Base-by-base conservation (phyloP, 2,113 vertebrate genomes). In the Dinomys branickii region DNA sequence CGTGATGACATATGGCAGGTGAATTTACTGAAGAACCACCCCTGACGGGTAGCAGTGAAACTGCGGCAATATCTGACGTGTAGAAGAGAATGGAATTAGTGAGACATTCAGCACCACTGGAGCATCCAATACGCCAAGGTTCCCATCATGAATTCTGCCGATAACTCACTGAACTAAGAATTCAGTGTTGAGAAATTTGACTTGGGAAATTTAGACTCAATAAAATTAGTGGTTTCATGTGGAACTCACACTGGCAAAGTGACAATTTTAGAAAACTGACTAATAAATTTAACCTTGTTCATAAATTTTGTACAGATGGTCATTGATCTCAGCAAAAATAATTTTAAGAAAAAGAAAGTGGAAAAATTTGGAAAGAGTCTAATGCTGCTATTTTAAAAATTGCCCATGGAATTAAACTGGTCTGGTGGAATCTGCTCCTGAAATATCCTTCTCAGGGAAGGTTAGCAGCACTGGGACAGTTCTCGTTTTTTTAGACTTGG, bases 291-390 rank as follows among this genome's bases (percentile, higher is more conserved):
- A 41, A 84, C 52, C 33, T 44, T 52, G 44, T 35, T 88, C 78
- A 92, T 88, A 88, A 91, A 85, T 63, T 84, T 96, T 92, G 30
- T 88, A 87, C 7, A 52, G 38, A 82, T 35, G 5, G 77, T 91
- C 84, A 94, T 7, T 78, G 44, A 92, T 67, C 41, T 85, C 30
- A 63, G 88, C 26, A 89, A 88, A 91, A 91, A 92, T 83, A 73
- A 83, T 78, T 94, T 54, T 77, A 69, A 67, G n/a, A 88, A 92
- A 71, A 58, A 44, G 61, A 63, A 92, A 84, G 78, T 63, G 69
- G 22, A 84, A 91, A 92, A 38, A 54, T 71, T 78, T 69, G 41
- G 93, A 69, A 88, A 83, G 77, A 35, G 50, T 59, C 88, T 78
- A 59, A 61, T 47, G 58, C 41, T 54, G 44, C 28, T 78, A 61